phyloP scores from a whole-genome alignment of 2,888 invertebrate genomes.

The Oxycera nigricornis region DNA sequence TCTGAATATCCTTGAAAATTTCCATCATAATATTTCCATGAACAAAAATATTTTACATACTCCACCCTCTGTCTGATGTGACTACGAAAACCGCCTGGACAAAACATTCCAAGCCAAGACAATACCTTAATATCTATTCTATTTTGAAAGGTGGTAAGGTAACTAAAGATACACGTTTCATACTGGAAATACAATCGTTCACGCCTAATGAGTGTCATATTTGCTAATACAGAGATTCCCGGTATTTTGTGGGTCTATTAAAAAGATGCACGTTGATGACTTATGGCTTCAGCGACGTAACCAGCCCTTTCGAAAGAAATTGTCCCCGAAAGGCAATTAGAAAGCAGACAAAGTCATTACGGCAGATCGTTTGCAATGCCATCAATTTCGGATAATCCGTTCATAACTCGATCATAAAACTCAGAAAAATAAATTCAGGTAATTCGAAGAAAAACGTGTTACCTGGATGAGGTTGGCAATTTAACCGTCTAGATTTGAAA shows the following conservation, averaged over 20 bases:
- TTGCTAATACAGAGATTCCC: neutral
- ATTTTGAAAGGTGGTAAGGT: neutral
- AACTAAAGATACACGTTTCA: neutral
- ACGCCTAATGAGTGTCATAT: neutral
- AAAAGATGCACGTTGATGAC: neutral
- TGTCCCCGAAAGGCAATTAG: neutral
- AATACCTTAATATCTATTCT: neutral
- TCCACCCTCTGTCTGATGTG: too few relatives aligned
- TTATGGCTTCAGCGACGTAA: neutral
- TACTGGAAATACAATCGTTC: neutral
- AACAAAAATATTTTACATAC: too few relatives aligned
- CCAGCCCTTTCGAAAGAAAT: neutral
- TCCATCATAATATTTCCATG: too few relatives aligned
- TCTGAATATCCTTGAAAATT: too few relatives aligned
- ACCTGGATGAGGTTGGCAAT: neutral
- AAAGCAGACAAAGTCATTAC: neutral
- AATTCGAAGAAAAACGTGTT: neutral
- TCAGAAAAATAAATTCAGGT: neutral
- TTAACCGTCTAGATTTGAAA: neutral
- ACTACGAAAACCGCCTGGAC: too few relatives aligned
- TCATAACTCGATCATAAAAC: slow-evolving; percentile 4
- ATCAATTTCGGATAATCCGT: neutral
- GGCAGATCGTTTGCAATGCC: neutral
- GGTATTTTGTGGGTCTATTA: neutral
- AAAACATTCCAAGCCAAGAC: neutral